These are phyloP conservation scores for Eurystomus gularis DNA, from an alignment of 2,113 vertebrate genomes.

Conservation along the genomic window DNA sequence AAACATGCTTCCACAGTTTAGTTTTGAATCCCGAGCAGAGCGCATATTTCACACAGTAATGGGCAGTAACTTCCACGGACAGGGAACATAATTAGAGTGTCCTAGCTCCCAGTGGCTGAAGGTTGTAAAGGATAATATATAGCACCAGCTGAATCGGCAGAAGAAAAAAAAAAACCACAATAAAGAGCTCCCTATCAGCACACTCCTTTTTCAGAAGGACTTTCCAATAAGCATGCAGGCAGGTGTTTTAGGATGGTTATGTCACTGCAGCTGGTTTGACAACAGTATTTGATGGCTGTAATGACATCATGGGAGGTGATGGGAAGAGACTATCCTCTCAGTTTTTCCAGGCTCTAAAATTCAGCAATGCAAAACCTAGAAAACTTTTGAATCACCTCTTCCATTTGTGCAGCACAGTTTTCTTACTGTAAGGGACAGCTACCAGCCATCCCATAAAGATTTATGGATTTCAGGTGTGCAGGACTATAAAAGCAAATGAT, in stretches of 20 bases:
- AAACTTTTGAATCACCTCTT: not conserved
- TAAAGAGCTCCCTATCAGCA: not conserved
- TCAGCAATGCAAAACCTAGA: not conserved
- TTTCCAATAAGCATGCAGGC: not conserved
- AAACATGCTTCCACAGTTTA: constrained; percentile 45
- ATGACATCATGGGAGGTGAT: not conserved
- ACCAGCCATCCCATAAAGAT: not conserved
- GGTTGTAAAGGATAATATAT: constrained; percentile 56
- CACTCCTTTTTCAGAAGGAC: not conserved
- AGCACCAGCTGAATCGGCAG: constrained; percentile 60
- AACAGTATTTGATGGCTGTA: not conserved
- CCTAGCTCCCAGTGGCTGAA: constrained; percentile 49
- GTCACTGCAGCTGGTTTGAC: not conserved
- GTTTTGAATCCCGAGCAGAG: constrained; percentile 57
- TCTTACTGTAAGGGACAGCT: not conserved
- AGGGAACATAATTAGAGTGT: constrained; percentile 47
- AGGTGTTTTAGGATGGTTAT: not conserved
- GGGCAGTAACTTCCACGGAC: constrained; percentile 51
- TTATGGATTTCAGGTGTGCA: not conserved
- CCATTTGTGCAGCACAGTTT: not conserved
- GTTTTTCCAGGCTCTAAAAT: constrained; percentile 4
- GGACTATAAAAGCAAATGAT: not conserved
- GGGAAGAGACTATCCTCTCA: not conserved
- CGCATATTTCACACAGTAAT: constrained; percentile 32
- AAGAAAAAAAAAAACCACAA: not conserved